These are phyloP conservation scores for Cinara cedri DNA, from an alignment of 2,888 invertebrate species.

Conservation along the genomic window DNA sequence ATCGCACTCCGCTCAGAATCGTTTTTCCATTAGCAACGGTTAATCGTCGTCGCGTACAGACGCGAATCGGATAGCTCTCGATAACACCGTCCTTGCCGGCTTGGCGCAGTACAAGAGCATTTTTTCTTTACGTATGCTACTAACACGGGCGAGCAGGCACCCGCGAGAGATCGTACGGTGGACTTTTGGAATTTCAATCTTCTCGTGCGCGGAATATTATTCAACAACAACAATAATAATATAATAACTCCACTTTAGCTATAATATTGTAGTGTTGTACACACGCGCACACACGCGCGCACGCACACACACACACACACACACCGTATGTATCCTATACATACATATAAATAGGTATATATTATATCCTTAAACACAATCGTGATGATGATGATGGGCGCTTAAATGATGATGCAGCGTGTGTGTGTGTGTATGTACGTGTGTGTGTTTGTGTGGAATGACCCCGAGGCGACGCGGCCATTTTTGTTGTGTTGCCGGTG, in stretches of 20 bases:
- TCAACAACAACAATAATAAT: background rate
- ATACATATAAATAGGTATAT: constrained; percentile 3
- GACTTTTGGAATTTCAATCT: constrained; percentile 18
- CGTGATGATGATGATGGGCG: constrained; percentile 52
- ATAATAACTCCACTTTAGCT: constrained; percentile 25
- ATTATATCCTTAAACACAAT: constrained; percentile 47
- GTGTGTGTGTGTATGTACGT: background rate
- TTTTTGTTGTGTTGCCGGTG: constrained; percentile 42
- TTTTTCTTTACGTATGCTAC: too few species aligned
- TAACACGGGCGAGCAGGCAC: too few species aligned
- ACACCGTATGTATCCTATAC: background rate
- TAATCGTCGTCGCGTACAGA: too few species aligned
- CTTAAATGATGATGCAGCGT: constrained; percentile 54
- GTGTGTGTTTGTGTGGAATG: constrained; percentile 40
- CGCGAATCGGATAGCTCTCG: too few species aligned
- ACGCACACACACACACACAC: background rate
- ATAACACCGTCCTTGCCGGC: too few species aligned
- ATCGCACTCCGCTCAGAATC: too few species aligned
- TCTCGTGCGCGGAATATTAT: constrained; percentile 28
- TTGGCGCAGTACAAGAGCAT: too few species aligned
- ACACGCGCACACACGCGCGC: background rate
- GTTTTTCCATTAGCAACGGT: too few species aligned
- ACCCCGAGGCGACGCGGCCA: constrained; percentile 55
- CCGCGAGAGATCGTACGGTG: background rate
- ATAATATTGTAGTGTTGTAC: background rate